Evolutionary conservation across 1,140 invertebrate species (phyloP), one percentile per base, ranked within the genome.

Genomic region (Zaprionus nigranus): DNA sequence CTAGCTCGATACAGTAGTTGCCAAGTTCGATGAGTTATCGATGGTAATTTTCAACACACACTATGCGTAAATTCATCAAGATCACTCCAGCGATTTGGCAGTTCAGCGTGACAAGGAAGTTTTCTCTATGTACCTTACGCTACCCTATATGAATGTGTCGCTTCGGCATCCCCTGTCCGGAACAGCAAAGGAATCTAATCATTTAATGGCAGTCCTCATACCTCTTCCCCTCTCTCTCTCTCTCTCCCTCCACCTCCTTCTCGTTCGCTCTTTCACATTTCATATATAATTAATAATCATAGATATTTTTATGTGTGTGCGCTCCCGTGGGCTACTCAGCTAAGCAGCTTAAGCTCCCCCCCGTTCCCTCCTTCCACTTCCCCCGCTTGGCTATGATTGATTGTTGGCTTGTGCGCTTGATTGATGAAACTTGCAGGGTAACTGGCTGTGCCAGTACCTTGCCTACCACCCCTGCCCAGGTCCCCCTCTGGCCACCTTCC

Each of bases 231-330:
- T 5, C 6, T 36, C 34, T 2, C 40, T 7, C 40, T 40, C 38
- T 7, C n/a, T 43, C n/a, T 3, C 40, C 5, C 3, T 43, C n/a
- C n/a, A n/a, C n/a, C n/a, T n/a, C n/a, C n/a, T n/a, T n/a, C n/a
- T n/a, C n/a, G n/a, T n/a, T n/a, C n/a, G n/a, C n/a, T n/a, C n/a
- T n/a, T n/a, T n/a, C n/a, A n/a, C n/a, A n/a, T n/a, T 74, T 70
- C 74, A 87, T 87, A 83, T 87, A 87, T 87, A 87, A 87, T 87
- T 87, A 87, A 87, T 87, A 87, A 88, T 78, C 80, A 87, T 81
- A 75, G 67, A 87, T 72, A 82, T 75, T 71, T 76, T 66, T 71
- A 64, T 59, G 77, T 79, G 69, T 63, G 28, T 28, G 57, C 61
- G 60, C 70, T 63, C 77, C 68, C 66, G 51, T 24, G 61, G 46